These are phyloP conservation scores for Camptogramma bilineatum DNA, from an alignment of 2,888 invertebrate genomes.

Conservation along the genomic window DNA sequence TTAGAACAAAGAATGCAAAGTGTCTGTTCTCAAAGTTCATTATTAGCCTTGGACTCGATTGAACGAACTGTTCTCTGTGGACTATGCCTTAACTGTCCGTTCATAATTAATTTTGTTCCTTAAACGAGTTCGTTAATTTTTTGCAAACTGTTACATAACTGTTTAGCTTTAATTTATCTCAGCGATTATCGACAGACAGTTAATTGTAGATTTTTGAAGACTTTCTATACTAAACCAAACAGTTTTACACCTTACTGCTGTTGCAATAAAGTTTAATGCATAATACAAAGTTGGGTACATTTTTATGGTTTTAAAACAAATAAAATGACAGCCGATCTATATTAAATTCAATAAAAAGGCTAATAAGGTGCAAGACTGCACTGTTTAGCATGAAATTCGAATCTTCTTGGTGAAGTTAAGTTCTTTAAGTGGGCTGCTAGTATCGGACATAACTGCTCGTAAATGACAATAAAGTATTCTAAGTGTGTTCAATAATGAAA, in stretches of 20 bases:
- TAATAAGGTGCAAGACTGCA: neutral
- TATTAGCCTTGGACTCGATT: neutral
- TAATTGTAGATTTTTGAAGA: constrained; percentile 8
- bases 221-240: neutral
- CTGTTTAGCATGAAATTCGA: neutral
- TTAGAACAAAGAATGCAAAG: too few species aligned
- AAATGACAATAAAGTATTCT: neutral
- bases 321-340: constrained; percentile 20
- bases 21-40: too few species aligned
- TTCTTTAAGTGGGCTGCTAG: neutral
- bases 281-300: constrained; percentile 6
- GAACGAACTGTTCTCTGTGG: constrained; percentile 1
- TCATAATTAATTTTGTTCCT: constrained; percentile 32
- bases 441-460: neutral
- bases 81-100: constrained; percentile 15
- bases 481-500: neutral
- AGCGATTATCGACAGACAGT: constrained; percentile 24
- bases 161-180: constrained; percentile 16
- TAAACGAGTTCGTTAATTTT: constrained; percentile 33
- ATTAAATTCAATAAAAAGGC: neutral
- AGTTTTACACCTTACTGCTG: neutral
- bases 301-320: constrained; percentile 1
- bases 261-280: neutral
- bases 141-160: constrained; percentile 42
- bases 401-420: neutral